Percentiles rank a stretch among this genome's conserved stretches.
Evolutionary conservation across 2,888 invertebrate species (phyloP).

Genomic region (Leptinotarsa juncta): DNA sequence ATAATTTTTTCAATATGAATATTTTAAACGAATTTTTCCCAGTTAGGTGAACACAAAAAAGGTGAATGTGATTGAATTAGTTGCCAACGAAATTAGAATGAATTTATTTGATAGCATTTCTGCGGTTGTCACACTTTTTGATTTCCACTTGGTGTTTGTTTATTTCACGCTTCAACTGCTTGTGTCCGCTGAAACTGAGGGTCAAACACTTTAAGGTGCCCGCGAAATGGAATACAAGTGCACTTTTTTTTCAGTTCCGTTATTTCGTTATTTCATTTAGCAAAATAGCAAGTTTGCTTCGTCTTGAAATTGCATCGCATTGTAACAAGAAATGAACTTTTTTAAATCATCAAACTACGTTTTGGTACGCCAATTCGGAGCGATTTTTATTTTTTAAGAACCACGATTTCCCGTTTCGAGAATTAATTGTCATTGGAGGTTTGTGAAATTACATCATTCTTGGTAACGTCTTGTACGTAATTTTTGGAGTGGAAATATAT

Average conservation of each 20-base stretch:
- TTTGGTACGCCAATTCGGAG: neutral
- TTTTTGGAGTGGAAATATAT: no score
- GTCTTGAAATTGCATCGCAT: neutral
- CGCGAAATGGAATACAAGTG: constrained; percentile 2
- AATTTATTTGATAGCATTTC: constrained; percentile 17
- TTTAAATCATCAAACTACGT: neutral
- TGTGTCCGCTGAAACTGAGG: neutral
- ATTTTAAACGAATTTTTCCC: constrained; percentile 2
- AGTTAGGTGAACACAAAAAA: neutral
- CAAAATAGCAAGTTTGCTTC: neutral
- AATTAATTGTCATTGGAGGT: no score
- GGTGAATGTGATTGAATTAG: neutral
- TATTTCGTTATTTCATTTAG: neutral
- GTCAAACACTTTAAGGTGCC: constrained; percentile 5
- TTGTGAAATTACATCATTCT: no score
- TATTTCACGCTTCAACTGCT: neutral
- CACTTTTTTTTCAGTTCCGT: neutral
- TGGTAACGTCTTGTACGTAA: no score
- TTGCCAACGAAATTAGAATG: constrained; percentile 14
- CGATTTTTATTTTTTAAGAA: neutral
- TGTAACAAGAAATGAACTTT: constrained; percentile 2
- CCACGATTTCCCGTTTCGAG: no score
- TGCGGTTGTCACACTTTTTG: constrained; percentile 28
- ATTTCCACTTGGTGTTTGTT: constrained; percentile 18
- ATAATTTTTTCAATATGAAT: neutral